Evolutionary conservation across 2,113 vertebrate genomes (phyloP).

Genomic region (Micronycteris hirsuta): DNA sequence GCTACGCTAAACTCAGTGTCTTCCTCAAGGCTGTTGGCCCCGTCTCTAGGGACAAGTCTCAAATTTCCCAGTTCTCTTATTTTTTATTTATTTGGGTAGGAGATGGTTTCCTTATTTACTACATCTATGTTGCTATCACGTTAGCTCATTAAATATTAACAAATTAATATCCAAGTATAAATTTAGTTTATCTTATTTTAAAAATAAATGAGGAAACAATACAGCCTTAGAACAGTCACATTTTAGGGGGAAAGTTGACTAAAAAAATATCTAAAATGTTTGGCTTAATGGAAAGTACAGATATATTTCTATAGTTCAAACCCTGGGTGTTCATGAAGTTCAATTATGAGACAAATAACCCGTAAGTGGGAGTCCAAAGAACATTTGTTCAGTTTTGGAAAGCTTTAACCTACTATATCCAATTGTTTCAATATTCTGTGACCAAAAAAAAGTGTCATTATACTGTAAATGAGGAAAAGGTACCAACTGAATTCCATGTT

Average conservation of each 20-base stretch:
- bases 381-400: constrained; percentile 1
- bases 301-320: neutral
- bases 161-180: neutral
- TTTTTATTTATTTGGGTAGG: constrained; percentile 1
- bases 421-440: constrained; percentile 27
- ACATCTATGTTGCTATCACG: neutral
- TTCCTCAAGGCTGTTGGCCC: neutral
- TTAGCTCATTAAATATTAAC: neutral
- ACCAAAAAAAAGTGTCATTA: neutral
- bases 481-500: neutral
- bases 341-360: neutral
- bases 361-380: neutral
- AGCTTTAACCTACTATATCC: neutral
- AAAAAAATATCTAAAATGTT: neutral
- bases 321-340: neutral
- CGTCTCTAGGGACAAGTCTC: neutral
- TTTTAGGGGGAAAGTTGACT: neutral
- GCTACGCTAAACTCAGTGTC: neutral
- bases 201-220: neutral
- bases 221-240: neutral
- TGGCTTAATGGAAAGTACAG: neutral
- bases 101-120: constrained; percentile 1
- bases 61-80: neutral
- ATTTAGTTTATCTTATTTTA: constrained; percentile 8
- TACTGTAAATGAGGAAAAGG: neutral